Percentiles rank a stretch among this genome's conserved stretches.
Conservation (phyloP, 2,888 invertebrate genomes). For the Cephus spinipes region DNA sequence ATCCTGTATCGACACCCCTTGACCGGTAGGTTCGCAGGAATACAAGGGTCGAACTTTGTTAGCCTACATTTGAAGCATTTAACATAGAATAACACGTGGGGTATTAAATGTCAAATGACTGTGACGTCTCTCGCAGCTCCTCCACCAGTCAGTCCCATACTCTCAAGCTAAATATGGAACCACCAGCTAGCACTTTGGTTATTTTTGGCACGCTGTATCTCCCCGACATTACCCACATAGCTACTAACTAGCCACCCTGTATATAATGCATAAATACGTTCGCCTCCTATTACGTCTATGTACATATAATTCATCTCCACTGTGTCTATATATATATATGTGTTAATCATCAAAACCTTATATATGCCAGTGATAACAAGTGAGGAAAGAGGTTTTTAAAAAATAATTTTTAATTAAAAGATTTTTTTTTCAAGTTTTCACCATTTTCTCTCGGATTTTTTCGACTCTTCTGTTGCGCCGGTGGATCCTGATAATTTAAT, state of each 20-base stretch:
- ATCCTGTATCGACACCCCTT: neutral
- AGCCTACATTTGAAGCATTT: neutral
- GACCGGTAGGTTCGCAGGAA: neutral
- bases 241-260: slow-evolving; percentile 20
- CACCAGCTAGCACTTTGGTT: slow-evolving; percentile 39
- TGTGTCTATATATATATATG: neutral
- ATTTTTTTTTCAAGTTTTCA: no score
- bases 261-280: neutral
- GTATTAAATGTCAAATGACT: slow-evolving; percentile 40
- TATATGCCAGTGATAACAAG: neutral
- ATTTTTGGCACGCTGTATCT: slow-evolving; percentile 42
- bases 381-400: neutral
- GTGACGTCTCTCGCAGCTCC: slow-evolving; percentile 24
- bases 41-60: neutral
- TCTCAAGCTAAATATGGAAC: slow-evolving; percentile 50
- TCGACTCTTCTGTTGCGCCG: no score
- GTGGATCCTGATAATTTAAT: neutral
- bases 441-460: neutral
- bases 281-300: slow-evolving; percentile 13
- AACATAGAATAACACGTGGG: slow-evolving; percentile 29
- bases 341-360: neutral
- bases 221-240: slow-evolving; percentile 27
- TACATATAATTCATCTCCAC: slow-evolving; percentile 24
- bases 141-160: slow-evolving; percentile 31
- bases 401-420: neutral